Conservation (phyloP, 2,888 invertebrate genomes). For the Peribatodes rhomboidaria region DNA sequence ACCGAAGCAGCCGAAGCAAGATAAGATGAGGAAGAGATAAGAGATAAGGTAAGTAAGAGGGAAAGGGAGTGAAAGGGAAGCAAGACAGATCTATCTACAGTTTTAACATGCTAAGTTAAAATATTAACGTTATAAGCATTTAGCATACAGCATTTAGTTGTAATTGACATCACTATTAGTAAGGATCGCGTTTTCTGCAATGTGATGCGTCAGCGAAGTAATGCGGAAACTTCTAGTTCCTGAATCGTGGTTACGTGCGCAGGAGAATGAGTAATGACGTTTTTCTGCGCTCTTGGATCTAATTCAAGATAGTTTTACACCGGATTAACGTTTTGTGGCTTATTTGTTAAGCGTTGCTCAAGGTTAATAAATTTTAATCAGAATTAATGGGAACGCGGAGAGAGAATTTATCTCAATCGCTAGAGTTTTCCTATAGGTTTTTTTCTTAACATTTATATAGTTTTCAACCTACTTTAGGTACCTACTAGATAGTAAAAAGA, state of each 20-base stretch:
- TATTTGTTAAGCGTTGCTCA: conserved; percentile 31
- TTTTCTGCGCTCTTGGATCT: conserved; percentile 47
- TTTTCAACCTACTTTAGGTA: no score
- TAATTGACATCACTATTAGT: conserved; percentile 17
- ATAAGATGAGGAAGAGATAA: no score
- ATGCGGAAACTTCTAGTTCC: conserved; percentile 47
- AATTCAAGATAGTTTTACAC: conserved; percentile 43
- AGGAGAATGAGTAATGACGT: conserved; percentile 39
- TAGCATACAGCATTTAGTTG: neutral
- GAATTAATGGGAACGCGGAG: neutral
- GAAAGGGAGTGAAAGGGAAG: no score
- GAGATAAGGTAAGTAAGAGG: no score
- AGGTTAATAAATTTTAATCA: neutral
- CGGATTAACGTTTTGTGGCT: conserved; percentile 32
- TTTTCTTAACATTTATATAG: no score
- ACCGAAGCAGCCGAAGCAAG: no score
- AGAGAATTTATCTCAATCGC: no score
- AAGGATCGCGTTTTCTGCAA: conserved; percentile 40
- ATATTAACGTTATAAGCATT: no score
- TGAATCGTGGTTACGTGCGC: conserved; percentile 30
- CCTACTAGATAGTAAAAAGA: no score
- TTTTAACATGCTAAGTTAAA: no score
- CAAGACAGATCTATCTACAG: no score
- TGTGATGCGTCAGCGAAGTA: conserved; percentile 45
- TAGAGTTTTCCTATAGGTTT: no score